These are phyloP conservation scores for Cinclus cinclus DNA, from an alignment of 2,113 vertebrate species.

Conservation along the genomic window DNA sequence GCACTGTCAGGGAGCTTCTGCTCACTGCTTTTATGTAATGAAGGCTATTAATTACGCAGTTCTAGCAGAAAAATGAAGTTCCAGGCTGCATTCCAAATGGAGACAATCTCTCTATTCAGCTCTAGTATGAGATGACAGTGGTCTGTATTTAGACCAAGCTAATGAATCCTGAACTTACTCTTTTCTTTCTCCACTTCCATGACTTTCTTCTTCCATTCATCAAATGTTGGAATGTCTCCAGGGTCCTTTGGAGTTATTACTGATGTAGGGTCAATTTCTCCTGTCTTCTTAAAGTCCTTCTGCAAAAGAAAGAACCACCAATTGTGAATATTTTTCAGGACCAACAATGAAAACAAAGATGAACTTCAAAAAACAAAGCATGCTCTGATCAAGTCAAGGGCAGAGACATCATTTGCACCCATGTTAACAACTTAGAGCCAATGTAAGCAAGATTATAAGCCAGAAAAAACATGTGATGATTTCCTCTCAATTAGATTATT, in stretches of 20 bases:
- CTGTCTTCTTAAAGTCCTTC: slow-evolving; percentile 73
- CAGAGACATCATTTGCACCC: neutral
- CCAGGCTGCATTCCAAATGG: neutral
- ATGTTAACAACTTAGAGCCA: neutral
- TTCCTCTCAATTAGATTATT: neutral
- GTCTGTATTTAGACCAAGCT: neutral
- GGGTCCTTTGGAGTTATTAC: slow-evolving; percentile 86
- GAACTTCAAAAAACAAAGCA: neutral
- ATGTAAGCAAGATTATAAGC: neutral
- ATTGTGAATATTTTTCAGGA: neutral
- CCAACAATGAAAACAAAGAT: neutral
- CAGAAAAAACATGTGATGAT: neutral
- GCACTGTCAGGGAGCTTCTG: neutral
- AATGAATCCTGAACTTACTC: slow-evolving; percentile 78
- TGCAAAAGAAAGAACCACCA: slow-evolving; percentile 3
- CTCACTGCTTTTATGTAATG: neutral
- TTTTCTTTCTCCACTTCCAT: slow-evolving; percentile 99
- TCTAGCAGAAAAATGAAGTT: neutral
- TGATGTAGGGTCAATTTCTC: slow-evolving; percentile 82
- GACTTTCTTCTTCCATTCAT: slow-evolving; percentile 99
- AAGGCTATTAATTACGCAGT: neutral
- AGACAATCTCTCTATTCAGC: neutral
- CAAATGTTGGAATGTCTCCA: slow-evolving; percentile 95
- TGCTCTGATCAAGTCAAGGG: neutral
- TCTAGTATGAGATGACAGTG: neutral